These are phyloP conservation scores for Mercenaria mercenaria DNA, from an alignment of 1,140 invertebrate species.

Conservation along the genomic window DNA sequence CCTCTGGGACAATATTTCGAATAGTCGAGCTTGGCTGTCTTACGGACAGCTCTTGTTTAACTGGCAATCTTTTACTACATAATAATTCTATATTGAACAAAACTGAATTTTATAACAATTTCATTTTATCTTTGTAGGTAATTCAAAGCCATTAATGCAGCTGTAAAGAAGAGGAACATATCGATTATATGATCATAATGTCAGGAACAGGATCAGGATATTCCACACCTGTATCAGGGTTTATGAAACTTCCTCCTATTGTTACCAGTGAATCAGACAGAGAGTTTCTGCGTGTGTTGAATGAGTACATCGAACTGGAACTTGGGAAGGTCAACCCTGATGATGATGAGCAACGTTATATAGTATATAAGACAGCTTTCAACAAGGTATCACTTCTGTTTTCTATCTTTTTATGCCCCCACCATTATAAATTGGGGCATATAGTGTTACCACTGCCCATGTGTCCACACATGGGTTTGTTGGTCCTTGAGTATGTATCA, in stretches of 20 bases:
- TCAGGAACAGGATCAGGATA: constrained; percentile 19
- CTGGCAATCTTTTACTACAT: background rate
- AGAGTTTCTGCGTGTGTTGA: constrained; percentile 80
- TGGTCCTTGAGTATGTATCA: too few species aligned
- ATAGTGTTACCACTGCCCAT: too few species aligned
- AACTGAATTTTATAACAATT: background rate
- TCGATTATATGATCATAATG: background rate
- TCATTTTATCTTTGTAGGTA: background rate
- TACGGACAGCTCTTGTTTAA: too few species aligned
- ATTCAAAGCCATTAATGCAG: background rate
- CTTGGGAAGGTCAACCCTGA: constrained; percentile 75
- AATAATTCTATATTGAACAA: too few species aligned
- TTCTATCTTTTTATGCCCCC: background rate
- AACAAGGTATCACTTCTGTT: constrained; percentile 80
- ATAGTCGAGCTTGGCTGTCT: background rate
- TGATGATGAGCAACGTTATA: constrained; percentile 83
- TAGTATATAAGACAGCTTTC: constrained; percentile 83
- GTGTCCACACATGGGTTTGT: too few species aligned
- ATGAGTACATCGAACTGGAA: constrained; percentile 82
- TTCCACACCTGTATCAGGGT: constrained; percentile 72
- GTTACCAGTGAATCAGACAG: constrained; percentile 81
- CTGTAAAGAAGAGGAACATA: background rate
- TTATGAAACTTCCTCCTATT: constrained; percentile 82
- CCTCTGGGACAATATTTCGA: background rate
- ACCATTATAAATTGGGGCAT: too few species aligned